Conservation (phyloP, 2,797 vertebrate species). For the Craterocephalus amniculus region DNA sequence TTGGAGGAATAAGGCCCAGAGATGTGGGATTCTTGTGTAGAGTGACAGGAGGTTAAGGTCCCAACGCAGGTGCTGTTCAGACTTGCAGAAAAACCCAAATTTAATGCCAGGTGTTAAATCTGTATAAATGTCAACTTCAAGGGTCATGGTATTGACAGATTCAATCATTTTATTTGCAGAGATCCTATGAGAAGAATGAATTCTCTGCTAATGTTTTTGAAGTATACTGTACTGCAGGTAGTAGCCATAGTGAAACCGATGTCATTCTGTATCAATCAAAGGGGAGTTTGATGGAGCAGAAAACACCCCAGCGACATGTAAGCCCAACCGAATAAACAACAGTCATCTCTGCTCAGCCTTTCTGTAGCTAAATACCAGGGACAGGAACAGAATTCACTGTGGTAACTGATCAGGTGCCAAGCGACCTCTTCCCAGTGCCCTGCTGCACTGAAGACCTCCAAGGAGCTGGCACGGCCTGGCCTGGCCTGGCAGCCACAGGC, state of each 20-base stretch:
- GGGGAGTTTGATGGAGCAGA: slow-evolving; percentile 45
- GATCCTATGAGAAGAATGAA: not conserved
- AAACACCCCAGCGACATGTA: slow-evolving; percentile 54
- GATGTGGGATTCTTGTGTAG: slow-evolving; percentile 47
- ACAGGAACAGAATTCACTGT: slow-evolving; percentile 76
- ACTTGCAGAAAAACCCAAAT: slow-evolving; percentile 12
- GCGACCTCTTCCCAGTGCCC: slow-evolving; percentile 63
- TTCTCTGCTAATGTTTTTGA: slow-evolving; percentile 15
- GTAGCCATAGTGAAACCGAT: slow-evolving; percentile 44
- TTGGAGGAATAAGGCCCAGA: slow-evolving; percentile 54
- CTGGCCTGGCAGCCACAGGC: slow-evolving; percentile 39
- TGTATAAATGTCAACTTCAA: slow-evolving; percentile 1
- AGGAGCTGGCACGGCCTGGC: slow-evolving; percentile 62
- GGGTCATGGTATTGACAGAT: slow-evolving; percentile 11
- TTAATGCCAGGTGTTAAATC: not conserved
- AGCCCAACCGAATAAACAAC: slow-evolving; percentile 65
- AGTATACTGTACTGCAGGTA: no score
- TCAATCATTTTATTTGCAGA: not conserved
- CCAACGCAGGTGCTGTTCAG: slow-evolving; percentile 18
- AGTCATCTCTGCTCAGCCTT: slow-evolving; percentile 68
- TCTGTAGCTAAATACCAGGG: slow-evolving; percentile 71
- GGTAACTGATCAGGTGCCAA: slow-evolving; percentile 78
- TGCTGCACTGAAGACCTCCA: slow-evolving; percentile 60
- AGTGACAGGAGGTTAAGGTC: slow-evolving; percentile 27
- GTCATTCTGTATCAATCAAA: slow-evolving; percentile 57